Base-by-base conservation (phyloP, 2,888 invertebrate genomes). In the Andricus quercusramuli region DNA sequence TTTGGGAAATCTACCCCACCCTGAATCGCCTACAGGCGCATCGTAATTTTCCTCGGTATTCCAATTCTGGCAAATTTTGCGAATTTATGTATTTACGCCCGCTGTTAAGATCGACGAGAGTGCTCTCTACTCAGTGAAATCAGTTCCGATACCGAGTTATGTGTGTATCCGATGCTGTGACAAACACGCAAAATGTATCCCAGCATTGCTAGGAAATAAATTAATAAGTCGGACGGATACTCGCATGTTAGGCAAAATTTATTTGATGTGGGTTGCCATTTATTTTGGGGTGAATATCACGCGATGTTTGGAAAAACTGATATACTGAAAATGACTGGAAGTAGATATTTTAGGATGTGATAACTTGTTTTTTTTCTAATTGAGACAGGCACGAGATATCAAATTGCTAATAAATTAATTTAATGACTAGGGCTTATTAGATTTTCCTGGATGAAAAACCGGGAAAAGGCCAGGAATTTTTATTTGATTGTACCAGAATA, bases 41-140 rank as follows among this genome's bases (percentile, higher is more conserved):
- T 74, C 32, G 56, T 56, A 74, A 74, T 74, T 74, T 74, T 74
- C 32, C 51, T 32, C 29, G 25, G 56, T 74, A 56, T 74, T 74
- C 56, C 74, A 56, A 74, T 74, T 32, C 74, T 32, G n/a, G 47
- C 2, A n/a, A 47, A 74, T 74, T 32, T 74, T 74, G 56, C 37
- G 32, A 74, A 74, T 74, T 74, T 74, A 74, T 74, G 74, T 74
- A 74, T 74, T 74, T 74, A 74, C 74, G 29, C 56, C n/a, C 56
- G 32, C 29, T 56, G 74, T 74, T 74, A 74, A 74, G 74, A 74
- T 74, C 56, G 74, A 74, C 74, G 74, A 74, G 74, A 32, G n/a
- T n/a, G 11, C 32, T 29, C 47, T 51, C 56, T 74, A 74, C 74
- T 74, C 74, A 74, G 51, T 32, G 74, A 56, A 74, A 74, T 74